These are phyloP conservation scores for Engraulis encrasicolus DNA, from an alignment of 2,113 vertebrate genomes.

Conservation along the genomic window DNA sequence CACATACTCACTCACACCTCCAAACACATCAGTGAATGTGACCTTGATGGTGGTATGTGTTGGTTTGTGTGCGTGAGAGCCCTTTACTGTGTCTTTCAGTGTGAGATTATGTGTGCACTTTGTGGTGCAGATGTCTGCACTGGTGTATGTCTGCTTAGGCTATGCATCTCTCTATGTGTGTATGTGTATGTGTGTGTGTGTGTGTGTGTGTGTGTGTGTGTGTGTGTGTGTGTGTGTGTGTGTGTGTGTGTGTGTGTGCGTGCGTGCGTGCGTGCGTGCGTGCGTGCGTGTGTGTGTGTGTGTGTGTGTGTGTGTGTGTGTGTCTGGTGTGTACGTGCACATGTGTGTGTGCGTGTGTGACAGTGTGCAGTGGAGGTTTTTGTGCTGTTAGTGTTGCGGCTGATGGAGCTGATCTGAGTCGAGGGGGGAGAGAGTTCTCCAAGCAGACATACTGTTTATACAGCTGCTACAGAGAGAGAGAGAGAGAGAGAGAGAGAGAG, in stretches of 20 bases:
- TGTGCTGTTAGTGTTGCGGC: neutral
- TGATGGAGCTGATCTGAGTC: neutral
- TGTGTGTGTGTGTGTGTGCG: neutral
- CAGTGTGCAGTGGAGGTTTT: neutral
- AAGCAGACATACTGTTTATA: conserved; percentile 1
- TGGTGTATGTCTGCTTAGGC: too few species aligned
- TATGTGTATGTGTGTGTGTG: neutral
- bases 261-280: neutral
- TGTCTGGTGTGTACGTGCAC: neutral
- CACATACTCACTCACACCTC: too few species aligned
- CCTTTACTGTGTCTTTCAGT: too few species aligned
- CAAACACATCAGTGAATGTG: too few species aligned
- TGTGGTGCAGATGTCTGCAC: too few species aligned
- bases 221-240: neutral
- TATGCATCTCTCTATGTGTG: neutral
- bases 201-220: neutral
- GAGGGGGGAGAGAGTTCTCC: neutral
- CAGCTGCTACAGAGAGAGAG: neutral
- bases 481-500: neutral
- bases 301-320: neutral
- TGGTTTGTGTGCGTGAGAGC: too few species aligned
- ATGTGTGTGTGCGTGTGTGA: neutral
- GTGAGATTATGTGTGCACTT: too few species aligned
- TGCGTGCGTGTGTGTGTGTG: neutral
- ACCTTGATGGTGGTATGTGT: too few species aligned